These are phyloP conservation scores for Brassicogethes aeneus DNA, from an alignment of 2,888 invertebrate species.

Conservation along the genomic window DNA sequence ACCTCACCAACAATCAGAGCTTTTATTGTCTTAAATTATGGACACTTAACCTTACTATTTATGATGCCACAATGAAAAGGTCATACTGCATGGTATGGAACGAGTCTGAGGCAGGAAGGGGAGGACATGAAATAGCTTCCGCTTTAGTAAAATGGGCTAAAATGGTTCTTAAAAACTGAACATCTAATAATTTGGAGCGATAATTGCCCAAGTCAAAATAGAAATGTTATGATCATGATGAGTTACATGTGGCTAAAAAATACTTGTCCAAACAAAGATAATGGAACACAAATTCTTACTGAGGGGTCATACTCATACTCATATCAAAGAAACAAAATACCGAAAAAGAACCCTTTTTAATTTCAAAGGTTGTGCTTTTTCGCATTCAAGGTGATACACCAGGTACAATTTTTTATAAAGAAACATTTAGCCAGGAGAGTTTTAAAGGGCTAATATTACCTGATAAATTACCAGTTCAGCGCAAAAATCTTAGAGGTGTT, in stretches of 20 bases:
- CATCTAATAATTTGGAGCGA: slow-evolving; percentile 5
- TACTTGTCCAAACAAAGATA: slow-evolving; percentile 2
- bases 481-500: too few relatives aligned
- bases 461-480: too few relatives aligned
- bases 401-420: too few relatives aligned
- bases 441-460: too few relatives aligned
- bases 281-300: slow-evolving; percentile 4
- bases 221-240: too few relatives aligned
- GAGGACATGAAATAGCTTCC: slow-evolving; percentile 3
- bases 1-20: too few relatives aligned
- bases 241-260: slow-evolving; percentile 3
- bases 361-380: not conserved
- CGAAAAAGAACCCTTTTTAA: not conserved
- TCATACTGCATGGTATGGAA: slow-evolving; percentile 6
- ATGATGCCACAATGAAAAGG: slow-evolving; percentile 4
- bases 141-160: slow-evolving; percentile 1
- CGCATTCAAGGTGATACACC: too few relatives aligned
- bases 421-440: too few relatives aligned
- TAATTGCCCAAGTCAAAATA: too few relatives aligned
- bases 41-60: slow-evolving; percentile 6
- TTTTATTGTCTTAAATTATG: slow-evolving; percentile 3
- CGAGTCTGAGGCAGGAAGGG: slow-evolving; percentile 5
- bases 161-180: slow-evolving; percentile 3
- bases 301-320: slow-evolving; percentile 3
- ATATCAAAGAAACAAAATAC: not conserved